phyloP scores from a whole-genome alignment of 2,888 invertebrate species.

The Euzophera pinguis region DNA sequence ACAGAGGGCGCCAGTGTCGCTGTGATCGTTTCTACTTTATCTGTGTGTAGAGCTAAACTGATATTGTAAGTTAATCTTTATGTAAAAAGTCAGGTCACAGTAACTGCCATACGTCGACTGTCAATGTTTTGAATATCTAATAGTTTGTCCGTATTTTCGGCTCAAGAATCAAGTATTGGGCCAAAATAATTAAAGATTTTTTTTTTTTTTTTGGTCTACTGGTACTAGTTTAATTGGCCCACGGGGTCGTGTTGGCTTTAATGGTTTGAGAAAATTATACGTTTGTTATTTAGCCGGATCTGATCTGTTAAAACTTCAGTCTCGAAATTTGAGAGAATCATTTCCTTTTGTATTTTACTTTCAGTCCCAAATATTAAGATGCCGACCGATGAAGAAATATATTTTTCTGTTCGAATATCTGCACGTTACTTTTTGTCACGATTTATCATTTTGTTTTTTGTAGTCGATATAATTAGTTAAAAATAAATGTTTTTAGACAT shows the following conservation, averaged over 20 bases:
- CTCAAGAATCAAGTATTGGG: constrained; percentile 30
- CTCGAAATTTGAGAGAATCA: constrained; percentile 50
- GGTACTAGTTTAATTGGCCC: constrained; percentile 21
- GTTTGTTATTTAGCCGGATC: constrained; percentile 33
- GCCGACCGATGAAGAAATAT: background rate
- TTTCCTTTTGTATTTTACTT: constrained; percentile 21
- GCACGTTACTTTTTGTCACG: too few species aligned
- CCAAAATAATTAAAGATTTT: too few species aligned
- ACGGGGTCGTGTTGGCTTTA: constrained; percentile 41
- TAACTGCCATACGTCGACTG: constrained; percentile 56
- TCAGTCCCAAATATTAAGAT: too few species aligned
- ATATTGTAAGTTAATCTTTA: constrained; percentile 12
- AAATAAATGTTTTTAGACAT: too few species aligned
- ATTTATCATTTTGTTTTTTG: too few species aligned
- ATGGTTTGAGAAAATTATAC: constrained; percentile 29
- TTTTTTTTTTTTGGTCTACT: too few species aligned
- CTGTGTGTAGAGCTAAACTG: constrained; percentile 15
- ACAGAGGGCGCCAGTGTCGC: constrained; percentile 4
- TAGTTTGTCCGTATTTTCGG: constrained; percentile 24
- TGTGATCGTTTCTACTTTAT: constrained; percentile 12
- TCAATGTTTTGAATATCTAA: constrained; percentile 28
- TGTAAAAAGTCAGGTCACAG: constrained; percentile 22
- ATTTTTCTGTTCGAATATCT: background rate
- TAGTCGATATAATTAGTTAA: too few species aligned
- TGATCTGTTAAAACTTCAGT: constrained; percentile 48